These are phyloP conservation scores for Paratilapia polleni DNA, from an alignment of 2,113 vertebrate species.

Conservation along the genomic window DNA sequence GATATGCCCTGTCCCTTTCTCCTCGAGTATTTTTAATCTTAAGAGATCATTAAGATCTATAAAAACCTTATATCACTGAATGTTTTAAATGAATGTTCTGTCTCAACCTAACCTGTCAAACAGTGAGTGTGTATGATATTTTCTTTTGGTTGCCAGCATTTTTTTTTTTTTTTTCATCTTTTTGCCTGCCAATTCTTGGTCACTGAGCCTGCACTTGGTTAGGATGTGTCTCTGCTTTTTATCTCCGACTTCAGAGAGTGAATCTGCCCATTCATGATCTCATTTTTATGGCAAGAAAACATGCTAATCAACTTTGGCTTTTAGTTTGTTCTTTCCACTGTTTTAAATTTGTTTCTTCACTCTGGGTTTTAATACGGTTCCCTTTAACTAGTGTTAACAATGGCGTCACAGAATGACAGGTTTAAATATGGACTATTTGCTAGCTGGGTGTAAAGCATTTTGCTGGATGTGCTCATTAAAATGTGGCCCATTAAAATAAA, in stretches of 20 bases:
- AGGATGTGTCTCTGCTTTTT: not conserved
- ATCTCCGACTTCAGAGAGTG: not conserved
- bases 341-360: not conserved
- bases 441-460: not conserved
- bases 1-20: not conserved
- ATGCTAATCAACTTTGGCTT: not conserved
- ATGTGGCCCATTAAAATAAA: not conserved
- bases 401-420: not conserved
- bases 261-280: not conserved
- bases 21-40: not conserved
- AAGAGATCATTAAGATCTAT: not conserved
- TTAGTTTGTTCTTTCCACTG: not conserved
- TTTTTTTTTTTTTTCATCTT: not conserved
- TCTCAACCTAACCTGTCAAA: not conserved
- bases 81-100: not conserved
- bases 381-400: not conserved
- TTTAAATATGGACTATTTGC: not conserved
- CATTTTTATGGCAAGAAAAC: not conserved
- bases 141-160: not conserved
- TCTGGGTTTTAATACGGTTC: too few species aligned
- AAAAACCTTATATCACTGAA: not conserved
- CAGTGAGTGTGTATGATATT: not conserved
- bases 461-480: not conserved
- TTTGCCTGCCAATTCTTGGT: not conserved
- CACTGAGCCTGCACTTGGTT: not conserved